Evolutionary conservation across 2,888 invertebrate genomes (phyloP).

Genomic region (Eupithecia dodoneata): DNA sequence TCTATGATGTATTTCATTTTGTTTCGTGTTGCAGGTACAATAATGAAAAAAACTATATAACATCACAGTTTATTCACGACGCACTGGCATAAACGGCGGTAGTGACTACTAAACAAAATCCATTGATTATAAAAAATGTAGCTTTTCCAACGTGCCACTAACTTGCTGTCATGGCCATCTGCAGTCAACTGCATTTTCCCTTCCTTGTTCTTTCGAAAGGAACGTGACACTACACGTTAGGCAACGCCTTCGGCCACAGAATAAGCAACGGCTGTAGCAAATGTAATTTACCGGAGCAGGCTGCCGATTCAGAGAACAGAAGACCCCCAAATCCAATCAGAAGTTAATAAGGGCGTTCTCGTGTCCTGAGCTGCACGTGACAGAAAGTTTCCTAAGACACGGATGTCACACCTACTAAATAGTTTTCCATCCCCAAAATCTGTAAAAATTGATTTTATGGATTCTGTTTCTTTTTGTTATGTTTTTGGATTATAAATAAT

Average conservation of each 20-base stretch:
- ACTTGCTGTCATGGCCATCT: not conserved
- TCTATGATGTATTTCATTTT: too few species aligned
- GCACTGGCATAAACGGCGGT: not conserved
- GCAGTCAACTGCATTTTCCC: too few species aligned
- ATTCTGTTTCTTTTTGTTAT: too few species aligned
- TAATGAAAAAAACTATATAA: not conserved
- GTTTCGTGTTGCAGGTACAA: too few species aligned
- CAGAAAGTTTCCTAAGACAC: not conserved
- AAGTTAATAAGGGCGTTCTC: constrained; percentile 44
- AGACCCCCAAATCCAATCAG: constrained; percentile 45
- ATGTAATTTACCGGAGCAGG: constrained; percentile 37
- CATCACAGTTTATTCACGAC: not conserved
- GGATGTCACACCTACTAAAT: not conserved
- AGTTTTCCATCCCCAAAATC: not conserved
- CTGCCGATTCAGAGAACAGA: constrained; percentile 31
- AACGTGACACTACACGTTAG: not conserved
- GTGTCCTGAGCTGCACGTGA: constrained; percentile 35
- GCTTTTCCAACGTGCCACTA: not conserved
- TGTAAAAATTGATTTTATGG: too few species aligned
- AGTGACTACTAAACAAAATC: not conserved
- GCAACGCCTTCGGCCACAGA: not conserved
- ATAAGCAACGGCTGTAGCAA: not conserved
- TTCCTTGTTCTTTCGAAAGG: too few species aligned
- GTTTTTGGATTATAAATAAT: too few species aligned
- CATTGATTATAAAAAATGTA: not conserved